Evolutionary conservation across 1,140 invertebrate species (phyloP), one percentile per base, ranked within the genome.

Genomic region (Leptoteleia sp.): DNA sequence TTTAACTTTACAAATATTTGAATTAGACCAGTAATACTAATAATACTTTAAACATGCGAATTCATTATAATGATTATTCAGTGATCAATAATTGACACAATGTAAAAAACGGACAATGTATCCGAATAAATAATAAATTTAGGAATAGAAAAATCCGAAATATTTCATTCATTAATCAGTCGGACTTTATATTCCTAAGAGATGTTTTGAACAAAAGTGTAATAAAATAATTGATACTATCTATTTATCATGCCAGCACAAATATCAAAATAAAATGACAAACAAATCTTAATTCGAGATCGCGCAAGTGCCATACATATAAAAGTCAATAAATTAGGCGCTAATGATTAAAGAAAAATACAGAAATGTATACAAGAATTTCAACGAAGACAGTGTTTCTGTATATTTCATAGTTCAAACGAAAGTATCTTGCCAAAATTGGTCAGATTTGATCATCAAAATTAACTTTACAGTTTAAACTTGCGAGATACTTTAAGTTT

Each of bases 181-280:
- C 27, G 27, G n/a, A 33, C 5, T 33, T 33, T 29, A 4, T 7
- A 29, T 7, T 29, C 7, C 7, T 7, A 29, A 29, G 4, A 35
- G n/a, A n/a, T n/a, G n/a, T n/a, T n/a, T n/a, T n/a, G n/a, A n/a
- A n/a, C n/a, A n/a, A n/a, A n/a, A n/a, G n/a, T n/a, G n/a, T n/a
- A n/a, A n/a, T n/a, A n/a, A n/a, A n/a, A n/a, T 16, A 35, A 47
- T 42, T 15, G 0, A 27, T 25, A 62, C 13, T 50, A 62, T 40
- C 45, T 48, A 62, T 37, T 9, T 16, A 17, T 62, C 64, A 67
- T 67, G 64, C 64, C 64, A 67, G 35, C 45, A 50, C 43, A 62
- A 27, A 9, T n/a, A 31, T 6, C 29, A 4, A 35, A 67, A 67
- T 47, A 33, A 67, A 38, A 12, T 19, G n/a, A 15, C n/a, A 16